Base-by-base conservation (phyloP, 2,113 vertebrate genomes). In the Delphinapterus leucas region DNA sequence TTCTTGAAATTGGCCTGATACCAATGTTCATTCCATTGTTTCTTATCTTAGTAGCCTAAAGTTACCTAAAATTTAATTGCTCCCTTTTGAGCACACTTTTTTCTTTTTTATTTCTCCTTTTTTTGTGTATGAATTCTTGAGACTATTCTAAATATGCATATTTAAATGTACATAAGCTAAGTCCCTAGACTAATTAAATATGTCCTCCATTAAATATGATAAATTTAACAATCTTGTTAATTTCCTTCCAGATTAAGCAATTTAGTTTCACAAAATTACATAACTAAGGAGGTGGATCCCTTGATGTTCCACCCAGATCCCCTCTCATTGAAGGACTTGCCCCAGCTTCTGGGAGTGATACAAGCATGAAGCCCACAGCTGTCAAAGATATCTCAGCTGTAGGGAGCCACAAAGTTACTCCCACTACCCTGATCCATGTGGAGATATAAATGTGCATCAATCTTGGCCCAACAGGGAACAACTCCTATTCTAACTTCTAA, bases 131-230 rank as follows among this genome's bases (percentile, higher is more conserved):
- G 47, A 85, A 11, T 53, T 90, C 28, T 88, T 94, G 36, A 96
- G 70, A 87, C 33, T 15, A 87, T 86, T 89, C 33, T 58, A 58
- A 80, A 58, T 58, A 53, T 80, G 33, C 33, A 36, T 70, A 74
- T 86, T 47, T 94, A 71, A 41, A 92, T 49, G 26, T 77, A 70
- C 33, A 74, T 76, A 91, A 80, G 20, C 36, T 67, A 79, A 77
- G 58, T 63, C 53, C n/a, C 31, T 70, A 92, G 68, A 36, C n/a
- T 47, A 97, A 92, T 74, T 81, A 89, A 94, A 77, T 91, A 96
- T 67, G 33, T 86, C 33, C 18, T 23, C 33, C 23, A 71, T 93
- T 90, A 93, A 89, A 90, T 89, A n/a, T 86, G 21, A 28, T 94
- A 73, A 90, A 86, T 73, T 85, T 94, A 79, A 92, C 53, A 85